Conservation (phyloP, 2,797 vertebrate genomes). For the Toxotes lorentzi region DNA sequence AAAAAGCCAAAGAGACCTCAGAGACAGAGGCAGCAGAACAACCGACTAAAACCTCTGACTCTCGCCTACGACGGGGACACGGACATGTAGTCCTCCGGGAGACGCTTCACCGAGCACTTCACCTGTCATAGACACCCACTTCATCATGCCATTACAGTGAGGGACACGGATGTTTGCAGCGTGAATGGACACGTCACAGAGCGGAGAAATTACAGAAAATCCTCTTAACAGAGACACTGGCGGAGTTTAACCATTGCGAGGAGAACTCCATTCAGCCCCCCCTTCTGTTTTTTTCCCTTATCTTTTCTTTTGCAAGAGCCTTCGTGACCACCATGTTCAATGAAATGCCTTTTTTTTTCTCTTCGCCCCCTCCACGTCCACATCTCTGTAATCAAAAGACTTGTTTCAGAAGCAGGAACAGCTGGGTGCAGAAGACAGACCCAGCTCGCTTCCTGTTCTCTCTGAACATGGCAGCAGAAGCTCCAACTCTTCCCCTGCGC, state of each 20-base stretch:
- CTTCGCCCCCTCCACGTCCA: conserved; percentile 4
- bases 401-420: conserved; percentile 33
- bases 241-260: conserved; percentile 61
- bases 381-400: conserved; percentile 35
- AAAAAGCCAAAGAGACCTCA: conserved; percentile 99
- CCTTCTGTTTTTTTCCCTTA: conserved; percentile 15
- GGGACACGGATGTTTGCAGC: conserved; percentile 63
- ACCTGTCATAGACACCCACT: conserved; percentile 57
- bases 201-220: conserved; percentile 57
- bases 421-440: conserved; percentile 37
- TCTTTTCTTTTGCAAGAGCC: conserved; percentile 71
- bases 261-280: conserved; percentile 48
- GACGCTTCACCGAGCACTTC: conserved; percentile 43
- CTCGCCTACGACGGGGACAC: conserved; percentile 98
- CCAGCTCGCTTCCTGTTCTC: conserved; percentile 36
- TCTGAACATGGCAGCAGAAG: conserved; percentile 60
- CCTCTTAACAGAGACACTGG: conserved; percentile 65
- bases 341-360: conserved; percentile 70
- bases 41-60: conserved; percentile 97
- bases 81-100: conserved; percentile 90
- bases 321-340: conserved; percentile 68
- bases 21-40: conserved; percentile 97
- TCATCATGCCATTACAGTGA: conserved; percentile 52
- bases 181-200: conserved; percentile 63
- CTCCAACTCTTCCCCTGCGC: conserved; percentile 54